Conservation (phyloP, 35 echinoderm and acorn worm species). For the Eucidaris tribuloides region DNA sequence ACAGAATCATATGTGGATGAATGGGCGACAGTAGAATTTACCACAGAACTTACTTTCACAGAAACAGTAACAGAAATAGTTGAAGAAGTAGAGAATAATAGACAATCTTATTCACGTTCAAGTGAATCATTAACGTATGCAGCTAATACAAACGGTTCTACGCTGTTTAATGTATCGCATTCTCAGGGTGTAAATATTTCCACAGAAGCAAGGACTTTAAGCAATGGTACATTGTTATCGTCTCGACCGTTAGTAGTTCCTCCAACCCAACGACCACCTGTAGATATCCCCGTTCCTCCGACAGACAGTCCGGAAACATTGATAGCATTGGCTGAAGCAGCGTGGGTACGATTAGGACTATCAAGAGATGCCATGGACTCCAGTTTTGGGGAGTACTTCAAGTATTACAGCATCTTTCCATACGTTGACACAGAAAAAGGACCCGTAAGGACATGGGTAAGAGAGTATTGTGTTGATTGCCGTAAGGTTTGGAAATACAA, state of each 20-base stretch:
- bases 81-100: conserved; percentile 8
- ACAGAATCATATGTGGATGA: not conserved
- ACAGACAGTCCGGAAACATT: conserved; percentile 17
- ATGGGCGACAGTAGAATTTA: conserved; percentile 12
- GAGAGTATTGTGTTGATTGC: too few relatives aligned
- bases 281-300: not conserved
- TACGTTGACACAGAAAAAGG: not conserved
- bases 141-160: not conserved
- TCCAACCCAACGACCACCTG: too few relatives aligned
- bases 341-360: conserved; percentile 10
- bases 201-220: conserved; percentile 3
- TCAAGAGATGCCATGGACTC: conserved; percentile 14
- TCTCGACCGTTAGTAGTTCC: too few relatives aligned
- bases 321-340: not conserved
- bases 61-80: conserved; percentile 30
- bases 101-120: conserved; percentile 4
- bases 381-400: conserved; percentile 4
- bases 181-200: conserved; percentile 20
- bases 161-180: conserved; percentile 1
- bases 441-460: conserved; percentile 5
- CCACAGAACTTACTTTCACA: conserved; percentile 23
- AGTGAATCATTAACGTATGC: not conserved
- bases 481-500: too few relatives aligned
- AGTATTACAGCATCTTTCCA: conserved; percentile 16
- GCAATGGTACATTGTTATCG: too few relatives aligned